Percentiles rank a stretch among this genome's conserved stretches.
These are phyloP conservation scores for Chrysocyon brachyurus DNA, from an alignment of 2,797 vertebrate genomes.

Conservation along the genomic window DNA sequence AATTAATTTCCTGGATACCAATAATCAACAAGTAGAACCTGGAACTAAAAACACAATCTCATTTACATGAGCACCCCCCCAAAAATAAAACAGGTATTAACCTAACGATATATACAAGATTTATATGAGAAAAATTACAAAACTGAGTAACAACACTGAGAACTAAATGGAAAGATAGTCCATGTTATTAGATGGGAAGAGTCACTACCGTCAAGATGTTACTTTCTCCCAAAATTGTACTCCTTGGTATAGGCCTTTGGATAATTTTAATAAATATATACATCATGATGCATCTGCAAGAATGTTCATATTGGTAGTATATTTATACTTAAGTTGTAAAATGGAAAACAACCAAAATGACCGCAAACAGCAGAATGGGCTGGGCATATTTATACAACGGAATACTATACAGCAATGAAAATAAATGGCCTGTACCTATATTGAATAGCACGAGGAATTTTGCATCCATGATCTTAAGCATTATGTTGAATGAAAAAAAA, in stretches of 20 bases:
- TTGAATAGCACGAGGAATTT: neutral
- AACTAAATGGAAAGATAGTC: neutral
- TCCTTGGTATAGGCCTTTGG: neutral
- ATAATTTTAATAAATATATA: neutral
- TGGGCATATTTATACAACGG: neutral
- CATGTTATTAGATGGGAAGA: neutral
- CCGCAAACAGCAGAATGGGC: neutral
- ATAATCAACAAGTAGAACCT: neutral
- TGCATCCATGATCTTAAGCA: neutral
- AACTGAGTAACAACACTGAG: neutral
- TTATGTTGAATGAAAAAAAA: neutral
- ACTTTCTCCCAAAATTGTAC: neutral
- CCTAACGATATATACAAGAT: neutral
- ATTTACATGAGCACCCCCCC: neutral
- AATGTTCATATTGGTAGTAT: neutral
- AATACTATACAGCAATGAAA: neutral
- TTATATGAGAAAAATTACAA: neutral
- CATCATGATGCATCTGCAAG: neutral
- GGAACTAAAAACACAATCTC: neutral
- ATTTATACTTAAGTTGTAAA: neutral
- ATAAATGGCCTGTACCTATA: neutral
- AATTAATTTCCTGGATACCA: neutral
- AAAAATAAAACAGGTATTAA: neutral
- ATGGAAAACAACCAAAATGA: neutral
- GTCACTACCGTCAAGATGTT: neutral